Conservation (phyloP, 2,797 vertebrate genomes). For the Somateria mollissima region DNA sequence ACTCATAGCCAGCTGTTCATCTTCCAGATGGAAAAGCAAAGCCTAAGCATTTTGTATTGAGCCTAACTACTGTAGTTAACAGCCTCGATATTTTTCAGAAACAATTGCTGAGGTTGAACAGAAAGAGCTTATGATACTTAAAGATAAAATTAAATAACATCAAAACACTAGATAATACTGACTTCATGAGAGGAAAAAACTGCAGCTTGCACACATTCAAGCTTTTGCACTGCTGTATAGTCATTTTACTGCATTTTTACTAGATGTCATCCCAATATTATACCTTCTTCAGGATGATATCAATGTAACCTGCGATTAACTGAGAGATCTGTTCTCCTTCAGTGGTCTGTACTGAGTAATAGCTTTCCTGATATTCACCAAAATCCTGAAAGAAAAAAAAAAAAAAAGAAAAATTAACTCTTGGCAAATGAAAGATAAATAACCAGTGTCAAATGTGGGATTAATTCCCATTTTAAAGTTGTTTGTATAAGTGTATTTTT, state of each 20-base stretch:
- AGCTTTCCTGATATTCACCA: slow-evolving; percentile 98
- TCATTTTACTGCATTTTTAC: neutral
- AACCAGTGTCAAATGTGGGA: neutral
- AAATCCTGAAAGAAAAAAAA: slow-evolving; percentile 85
- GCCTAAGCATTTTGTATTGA: neutral
- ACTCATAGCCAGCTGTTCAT: neutral
- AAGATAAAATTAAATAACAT: neutral
- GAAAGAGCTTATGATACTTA: neutral
- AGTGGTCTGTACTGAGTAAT: slow-evolving; percentile 98
- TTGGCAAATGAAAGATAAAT: neutral
- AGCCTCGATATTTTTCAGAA: neutral
- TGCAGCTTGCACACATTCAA: neutral
- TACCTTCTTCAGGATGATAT: slow-evolving; percentile 99
- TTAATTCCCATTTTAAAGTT: neutral
- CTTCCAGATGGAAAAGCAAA: neutral
- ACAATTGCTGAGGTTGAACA: neutral
- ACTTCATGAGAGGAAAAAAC: neutral
- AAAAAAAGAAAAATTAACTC: neutral
- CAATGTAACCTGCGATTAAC: slow-evolving; percentile 97
- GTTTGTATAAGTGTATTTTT: neutral
- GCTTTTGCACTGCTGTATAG: neutral
- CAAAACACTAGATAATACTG: neutral
- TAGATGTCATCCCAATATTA: neutral
- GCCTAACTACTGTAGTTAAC: neutral
- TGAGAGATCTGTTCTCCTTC: slow-evolving; percentile 99